Conservation (phyloP, 2,113 vertebrate species). For the Trogon surrucura region DNA sequence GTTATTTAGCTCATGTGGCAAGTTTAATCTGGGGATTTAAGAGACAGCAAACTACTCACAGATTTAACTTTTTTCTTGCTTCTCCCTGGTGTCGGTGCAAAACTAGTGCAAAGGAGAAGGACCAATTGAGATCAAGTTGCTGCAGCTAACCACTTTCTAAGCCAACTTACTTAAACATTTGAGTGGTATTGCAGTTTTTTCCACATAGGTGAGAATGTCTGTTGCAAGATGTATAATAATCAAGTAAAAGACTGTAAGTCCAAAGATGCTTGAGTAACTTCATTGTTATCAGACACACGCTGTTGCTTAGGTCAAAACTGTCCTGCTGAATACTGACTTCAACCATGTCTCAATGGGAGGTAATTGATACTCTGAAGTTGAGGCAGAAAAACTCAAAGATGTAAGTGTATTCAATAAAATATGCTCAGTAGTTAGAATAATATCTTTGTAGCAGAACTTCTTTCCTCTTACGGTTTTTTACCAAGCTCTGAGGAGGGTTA, state of each 20-base stretch:
- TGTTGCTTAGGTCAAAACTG: background rate
- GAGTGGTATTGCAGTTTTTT: background rate
- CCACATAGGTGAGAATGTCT: background rate
- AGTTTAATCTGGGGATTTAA: background rate
- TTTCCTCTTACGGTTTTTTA: background rate
- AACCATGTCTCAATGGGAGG: background rate
- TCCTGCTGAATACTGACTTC: background rate
- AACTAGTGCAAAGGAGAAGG: background rate
- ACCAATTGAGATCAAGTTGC: background rate
- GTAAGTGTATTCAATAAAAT: background rate
- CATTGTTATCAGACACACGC: background rate
- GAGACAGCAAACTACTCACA: background rate
- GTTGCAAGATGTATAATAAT: background rate
- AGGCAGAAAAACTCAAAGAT: background rate
- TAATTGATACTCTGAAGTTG: background rate
- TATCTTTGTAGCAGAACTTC: background rate
- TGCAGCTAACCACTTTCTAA: background rate
- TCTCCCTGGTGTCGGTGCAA: background rate
- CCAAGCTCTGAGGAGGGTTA: background rate
- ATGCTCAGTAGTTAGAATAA: background rate
- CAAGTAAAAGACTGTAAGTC: background rate
- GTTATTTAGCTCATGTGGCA: background rate
- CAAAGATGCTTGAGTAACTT: background rate
- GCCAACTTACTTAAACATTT: background rate
- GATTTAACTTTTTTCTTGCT: background rate